Base-by-base conservation (phyloP, 2,888 invertebrate genomes). In the Acholoe squamosa region DNA sequence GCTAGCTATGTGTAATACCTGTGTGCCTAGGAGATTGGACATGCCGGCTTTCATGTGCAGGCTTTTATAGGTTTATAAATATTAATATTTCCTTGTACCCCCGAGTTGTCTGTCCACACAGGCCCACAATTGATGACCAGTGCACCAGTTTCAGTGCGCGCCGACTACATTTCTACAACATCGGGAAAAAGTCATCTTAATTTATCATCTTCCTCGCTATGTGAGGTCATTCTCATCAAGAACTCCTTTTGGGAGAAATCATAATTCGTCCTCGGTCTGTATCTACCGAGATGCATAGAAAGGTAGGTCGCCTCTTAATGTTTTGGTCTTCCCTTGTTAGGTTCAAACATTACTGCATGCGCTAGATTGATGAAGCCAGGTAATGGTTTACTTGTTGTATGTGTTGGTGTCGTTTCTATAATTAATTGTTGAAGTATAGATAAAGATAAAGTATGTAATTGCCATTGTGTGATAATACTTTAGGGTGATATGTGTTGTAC, bases 81-180 rank as follows among this genome's bases (percentile, higher is more conserved):
- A 80, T 80, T 80, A 80, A 80, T 80, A 34, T 80, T 80, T 80
- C 80, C 80, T 80, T 80, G 43, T 33, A 80, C 80, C 80, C 80
- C 16, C 80, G 33, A 80, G 33, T 80, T 80, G 22, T 16, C 43
- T 43, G 5, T 34, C 34, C 22, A 71, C 33, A 22, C 22, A 43
- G 34, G 33, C 22, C 33, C 34, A 43, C 80, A 80, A 12, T 43
- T 80, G 34, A 80, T 80, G 80, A 43, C 34, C 43, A 16, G 1
- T 22, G 43, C 34, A 16, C 19, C 12, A 33, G 80, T 80, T 80
- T 80, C 12, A 16, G 22, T 5, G 43, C 19, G 34, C 43, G 14
- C 34, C 31, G 34, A 80, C 43, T 76, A n/a, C 76, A 16, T 16
- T 25, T 14, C 80, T 33, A 7, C 33, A 34, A 16, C 34, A 43